phyloP scores from a whole-genome alignment of 2,113 vertebrate genomes.

The Bufo gargarizans region DNA sequence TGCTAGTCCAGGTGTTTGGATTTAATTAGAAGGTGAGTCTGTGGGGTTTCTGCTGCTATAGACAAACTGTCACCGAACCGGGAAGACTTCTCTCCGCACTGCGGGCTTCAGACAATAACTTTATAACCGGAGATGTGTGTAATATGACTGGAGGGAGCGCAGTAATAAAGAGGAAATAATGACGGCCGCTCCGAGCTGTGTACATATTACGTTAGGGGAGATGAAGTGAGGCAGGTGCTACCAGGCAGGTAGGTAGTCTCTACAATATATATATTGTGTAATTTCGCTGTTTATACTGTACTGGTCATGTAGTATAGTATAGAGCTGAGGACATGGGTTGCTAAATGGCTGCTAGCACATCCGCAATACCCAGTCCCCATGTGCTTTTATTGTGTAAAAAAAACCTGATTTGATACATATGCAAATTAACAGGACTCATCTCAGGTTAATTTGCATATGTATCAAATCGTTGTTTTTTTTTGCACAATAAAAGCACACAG shows the following conservation, averaged over 20 bases:
- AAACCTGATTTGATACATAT: too few relatives aligned
- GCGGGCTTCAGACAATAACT: conserved; percentile 12
- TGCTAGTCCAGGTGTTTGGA: conserved; percentile 59
- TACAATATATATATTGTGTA: neutral
- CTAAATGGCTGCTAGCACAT: too few relatives aligned
- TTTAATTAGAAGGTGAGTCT: conserved; percentile 61
- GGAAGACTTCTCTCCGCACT: conserved; percentile 35
- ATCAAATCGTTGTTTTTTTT: too few relatives aligned
- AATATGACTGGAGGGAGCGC: conserved; percentile 9
- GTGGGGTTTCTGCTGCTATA: conserved; percentile 41
- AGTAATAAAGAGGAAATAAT: conserved; percentile 3
- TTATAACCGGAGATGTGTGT: conserved; percentile 12
- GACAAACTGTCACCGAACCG: conserved; percentile 38
- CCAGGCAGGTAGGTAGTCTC: neutral
- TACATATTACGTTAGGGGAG: neutral
- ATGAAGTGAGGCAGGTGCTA: neutral
- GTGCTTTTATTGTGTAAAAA: too few relatives aligned
- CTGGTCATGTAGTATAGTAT: too few relatives aligned
- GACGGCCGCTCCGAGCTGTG: neutral
- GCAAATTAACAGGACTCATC: too few relatives aligned
- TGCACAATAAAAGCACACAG: too few relatives aligned
- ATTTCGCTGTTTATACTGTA: too few relatives aligned
- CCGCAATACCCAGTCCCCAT: too few relatives aligned
- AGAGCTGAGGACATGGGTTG: too few relatives aligned
- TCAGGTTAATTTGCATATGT: too few relatives aligned